Evolutionary conservation across 2,888 invertebrate genomes (phyloP).

Genomic region (Brachypterus glaber): DNA sequence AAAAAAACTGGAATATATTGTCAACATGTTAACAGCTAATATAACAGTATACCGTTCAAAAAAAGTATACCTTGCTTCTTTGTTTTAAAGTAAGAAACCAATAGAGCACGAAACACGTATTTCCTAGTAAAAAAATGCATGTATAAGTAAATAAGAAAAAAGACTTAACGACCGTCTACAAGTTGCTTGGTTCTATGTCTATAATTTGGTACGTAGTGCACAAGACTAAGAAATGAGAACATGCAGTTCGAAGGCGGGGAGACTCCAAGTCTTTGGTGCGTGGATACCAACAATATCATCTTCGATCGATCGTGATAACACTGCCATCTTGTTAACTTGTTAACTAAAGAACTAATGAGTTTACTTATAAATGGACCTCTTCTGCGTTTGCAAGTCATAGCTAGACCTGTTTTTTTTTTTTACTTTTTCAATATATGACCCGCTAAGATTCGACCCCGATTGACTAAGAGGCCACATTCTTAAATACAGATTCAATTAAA

Average conservation of each 20-base stretch:
- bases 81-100: too few relatives aligned
- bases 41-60: too few relatives aligned
- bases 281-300: constrained; percentile 37
- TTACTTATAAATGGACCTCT: constrained; percentile 35
- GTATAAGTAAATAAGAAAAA: too few relatives aligned
- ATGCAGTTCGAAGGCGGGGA: constrained; percentile 23
- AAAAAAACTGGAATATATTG: too few relatives aligned
- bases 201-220: constrained; percentile 29
- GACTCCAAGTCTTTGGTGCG: constrained; percentile 30
- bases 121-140: constrained; percentile 22
- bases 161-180: constrained; percentile 29
- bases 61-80: too few relatives aligned
- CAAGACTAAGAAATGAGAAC: constrained; percentile 29
- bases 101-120: too few relatives aligned
- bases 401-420: constrained; percentile 31
- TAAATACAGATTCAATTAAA: too few relatives aligned
- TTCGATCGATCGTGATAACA: constrained; percentile 37
- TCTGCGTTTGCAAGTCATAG: constrained; percentile 38
- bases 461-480: too few relatives aligned
- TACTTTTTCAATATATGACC: too few relatives aligned
- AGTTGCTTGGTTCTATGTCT: constrained; percentile 28
- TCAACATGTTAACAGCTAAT: too few relatives aligned
- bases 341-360: constrained; percentile 41
- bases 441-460: too few relatives aligned
- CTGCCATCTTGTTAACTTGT: constrained; percentile 41